Percentiles rank a stretch among this genome's conserved stretches.
phyloP scores from a whole-genome alignment of 2,113 vertebrate genomes.

The Chaetorhynchus papuensis region DNA sequence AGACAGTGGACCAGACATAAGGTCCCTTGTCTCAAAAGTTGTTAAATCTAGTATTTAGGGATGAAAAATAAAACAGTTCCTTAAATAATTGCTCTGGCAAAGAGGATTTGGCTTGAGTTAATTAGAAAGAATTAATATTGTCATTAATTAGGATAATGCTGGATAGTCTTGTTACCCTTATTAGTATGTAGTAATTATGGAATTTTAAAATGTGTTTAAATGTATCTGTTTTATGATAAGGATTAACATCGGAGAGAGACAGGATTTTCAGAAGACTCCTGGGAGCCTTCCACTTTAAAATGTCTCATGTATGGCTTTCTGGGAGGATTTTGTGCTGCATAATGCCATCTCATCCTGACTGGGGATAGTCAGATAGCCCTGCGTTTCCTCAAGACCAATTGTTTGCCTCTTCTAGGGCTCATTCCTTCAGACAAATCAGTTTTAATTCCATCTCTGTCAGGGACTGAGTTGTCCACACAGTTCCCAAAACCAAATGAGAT shows the following conservation, averaged over 20 bases:
- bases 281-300: not conserved
- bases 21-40: not conserved
- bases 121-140: not conserved
- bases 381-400: not conserved
- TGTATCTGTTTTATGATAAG: not conserved
- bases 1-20: not conserved
- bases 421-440: not conserved
- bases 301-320: not conserved
- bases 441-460: not conserved
- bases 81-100: not conserved
- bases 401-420: not conserved
- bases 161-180: not conserved
- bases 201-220: not conserved
- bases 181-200: not conserved
- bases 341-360: not conserved
- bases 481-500: not conserved
- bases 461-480: not conserved
- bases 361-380: not conserved
- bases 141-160: not conserved
- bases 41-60: not conserved
- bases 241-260: not conserved
- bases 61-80: not conserved
- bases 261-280: not conserved
- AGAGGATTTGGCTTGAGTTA: slow-evolving; percentile 14
- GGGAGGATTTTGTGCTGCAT: not conserved